These are phyloP conservation scores for Heliconius nattereri DNA, from an alignment of 1,140 invertebrate species.

Conservation along the genomic window DNA sequence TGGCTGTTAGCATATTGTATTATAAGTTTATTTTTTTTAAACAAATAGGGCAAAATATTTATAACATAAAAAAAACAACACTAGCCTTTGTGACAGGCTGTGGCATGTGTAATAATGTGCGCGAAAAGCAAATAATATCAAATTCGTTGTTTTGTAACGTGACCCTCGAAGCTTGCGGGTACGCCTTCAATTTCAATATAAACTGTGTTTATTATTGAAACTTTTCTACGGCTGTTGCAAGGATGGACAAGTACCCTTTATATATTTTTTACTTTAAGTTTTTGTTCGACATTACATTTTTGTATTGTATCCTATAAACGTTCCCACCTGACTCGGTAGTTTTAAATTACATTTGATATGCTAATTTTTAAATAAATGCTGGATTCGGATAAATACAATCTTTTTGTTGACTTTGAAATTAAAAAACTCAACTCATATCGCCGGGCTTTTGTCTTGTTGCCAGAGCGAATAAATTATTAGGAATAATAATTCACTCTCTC, in stretches of 20 bases:
- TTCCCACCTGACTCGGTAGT: constrained; percentile 1
- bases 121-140: constrained; percentile 64
- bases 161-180: constrained; percentile 31
- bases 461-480: too few relatives aligned
- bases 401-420: neutral
- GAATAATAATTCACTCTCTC: too few relatives aligned
- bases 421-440: too few relatives aligned
- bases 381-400: neutral
- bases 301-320: neutral
- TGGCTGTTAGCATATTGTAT: neutral
- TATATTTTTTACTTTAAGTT: neutral
- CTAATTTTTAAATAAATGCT: constrained; percentile 2
- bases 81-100: constrained; percentile 44
- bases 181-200: constrained; percentile 39
- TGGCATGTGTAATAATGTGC: constrained; percentile 48
- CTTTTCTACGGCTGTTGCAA: neutral
- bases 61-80: constrained; percentile 11
- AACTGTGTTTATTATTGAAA: constrained; percentile 12
- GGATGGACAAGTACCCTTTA: constrained; percentile 1
- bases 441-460: too few relatives aligned
- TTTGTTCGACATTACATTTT: neutral
- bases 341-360: constrained; percentile 3
- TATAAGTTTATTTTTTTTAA: neutral
- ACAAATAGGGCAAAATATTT: neutral
- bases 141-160: constrained; percentile 71